phyloP scores from a whole-genome alignment of 2,797 vertebrate genomes.

The Pagetopsis macropterus region DNA sequence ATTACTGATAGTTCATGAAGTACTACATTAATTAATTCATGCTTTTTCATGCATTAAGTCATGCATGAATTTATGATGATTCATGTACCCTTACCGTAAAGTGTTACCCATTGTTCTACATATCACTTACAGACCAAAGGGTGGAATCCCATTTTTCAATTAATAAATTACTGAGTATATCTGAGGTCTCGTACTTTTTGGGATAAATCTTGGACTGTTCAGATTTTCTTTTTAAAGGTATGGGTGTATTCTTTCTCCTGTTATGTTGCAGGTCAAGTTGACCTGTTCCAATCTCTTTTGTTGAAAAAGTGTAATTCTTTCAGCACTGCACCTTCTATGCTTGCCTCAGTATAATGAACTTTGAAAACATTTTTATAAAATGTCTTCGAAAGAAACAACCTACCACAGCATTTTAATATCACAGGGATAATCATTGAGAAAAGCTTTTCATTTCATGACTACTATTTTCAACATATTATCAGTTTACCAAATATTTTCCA shows the following conservation, averaged over 20 bases:
- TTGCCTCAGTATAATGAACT: conserved; percentile 26
- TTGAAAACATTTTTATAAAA: conserved; percentile 1
- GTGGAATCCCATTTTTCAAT: conserved; percentile 52
- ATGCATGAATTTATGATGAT: too few species aligned
- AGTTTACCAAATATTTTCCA: conserved; percentile 11
- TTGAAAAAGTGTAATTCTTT: background rate
- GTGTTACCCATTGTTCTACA: too few species aligned
- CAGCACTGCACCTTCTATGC: background rate
- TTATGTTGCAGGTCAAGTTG: conserved; percentile 25
- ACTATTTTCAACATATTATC: conserved; percentile 5
- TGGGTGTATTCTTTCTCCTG: conserved; percentile 13
- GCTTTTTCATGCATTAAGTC: too few species aligned
- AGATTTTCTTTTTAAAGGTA: conserved; percentile 6
- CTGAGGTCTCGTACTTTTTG: conserved; percentile 30
- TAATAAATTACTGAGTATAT: conserved; percentile 45
- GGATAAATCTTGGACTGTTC: conserved; percentile 4
- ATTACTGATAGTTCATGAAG: too few species aligned
- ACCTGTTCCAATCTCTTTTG: conserved; percentile 13
- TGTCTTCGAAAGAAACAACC: background rate
- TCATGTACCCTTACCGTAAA: too few species aligned
- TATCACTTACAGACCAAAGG: conserved; percentile 38
- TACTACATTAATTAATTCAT: too few species aligned
- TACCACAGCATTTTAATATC: conserved; percentile 15
- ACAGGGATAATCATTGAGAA: conserved; percentile 32
- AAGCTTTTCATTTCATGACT: too few species aligned